Evolutionary conservation across 2,113 vertebrate genomes (phyloP).

Genomic region (Diglossa brunneiventris): DNA sequence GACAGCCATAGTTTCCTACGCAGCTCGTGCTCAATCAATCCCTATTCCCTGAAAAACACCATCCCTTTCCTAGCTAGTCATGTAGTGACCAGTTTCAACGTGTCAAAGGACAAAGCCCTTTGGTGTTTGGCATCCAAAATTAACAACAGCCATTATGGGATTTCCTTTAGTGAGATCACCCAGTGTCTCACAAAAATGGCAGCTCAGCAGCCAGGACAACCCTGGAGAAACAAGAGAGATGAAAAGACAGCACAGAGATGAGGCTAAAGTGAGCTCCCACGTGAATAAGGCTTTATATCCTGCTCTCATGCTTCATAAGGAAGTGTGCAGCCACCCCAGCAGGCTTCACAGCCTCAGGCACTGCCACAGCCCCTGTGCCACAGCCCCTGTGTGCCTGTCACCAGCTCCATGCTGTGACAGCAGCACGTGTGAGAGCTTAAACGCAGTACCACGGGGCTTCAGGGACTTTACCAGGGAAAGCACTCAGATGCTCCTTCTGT

Average conservation of each 20-base stretch:
- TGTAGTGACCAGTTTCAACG: not conserved
- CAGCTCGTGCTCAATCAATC: not conserved
- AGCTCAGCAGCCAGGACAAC: not conserved
- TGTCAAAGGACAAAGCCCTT: not conserved
- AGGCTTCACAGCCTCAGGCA: not conserved
- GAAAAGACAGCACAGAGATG: not conserved
- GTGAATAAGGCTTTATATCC: not conserved
- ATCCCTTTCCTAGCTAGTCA: not conserved
- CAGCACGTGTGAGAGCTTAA: too few species aligned
- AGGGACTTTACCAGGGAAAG: too few species aligned
- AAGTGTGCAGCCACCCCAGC: not conserved
- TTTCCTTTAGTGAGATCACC: conserved; percentile 15
- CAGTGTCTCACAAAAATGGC: not conserved
- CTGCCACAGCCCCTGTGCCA: too few species aligned
- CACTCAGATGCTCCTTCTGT: not conserved
- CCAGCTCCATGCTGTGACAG: too few species aligned
- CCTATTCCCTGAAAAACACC: not conserved
- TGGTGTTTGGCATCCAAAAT: not conserved
- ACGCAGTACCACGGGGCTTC: too few species aligned
- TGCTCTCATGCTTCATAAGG: accelerated
- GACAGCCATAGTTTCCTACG: not conserved
- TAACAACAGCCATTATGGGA: not conserved
- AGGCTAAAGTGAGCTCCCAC: not conserved
- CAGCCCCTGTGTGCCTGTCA: too few species aligned
- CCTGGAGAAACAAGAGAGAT: not conserved